Conservation (phyloP, 2,113 vertebrate species). For the Pygoscelis antarcticus region DNA sequence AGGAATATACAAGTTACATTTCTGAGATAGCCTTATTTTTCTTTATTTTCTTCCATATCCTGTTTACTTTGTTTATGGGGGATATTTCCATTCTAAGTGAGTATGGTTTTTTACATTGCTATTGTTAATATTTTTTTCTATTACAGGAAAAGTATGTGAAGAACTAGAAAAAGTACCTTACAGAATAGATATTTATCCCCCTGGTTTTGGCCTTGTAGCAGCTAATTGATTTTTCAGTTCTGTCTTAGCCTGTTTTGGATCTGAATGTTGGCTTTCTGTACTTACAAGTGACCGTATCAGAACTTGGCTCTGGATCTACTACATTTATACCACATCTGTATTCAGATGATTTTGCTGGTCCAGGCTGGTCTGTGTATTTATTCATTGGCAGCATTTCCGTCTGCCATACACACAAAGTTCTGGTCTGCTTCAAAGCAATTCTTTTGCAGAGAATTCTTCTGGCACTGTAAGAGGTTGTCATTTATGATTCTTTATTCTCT, state of each 20-base stretch:
- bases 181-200: not conserved
- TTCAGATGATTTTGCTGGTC: not conserved
- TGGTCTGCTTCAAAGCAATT: not conserved
- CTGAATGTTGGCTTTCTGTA: not conserved
- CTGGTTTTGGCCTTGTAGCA: not conserved
- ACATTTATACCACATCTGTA: not conserved
- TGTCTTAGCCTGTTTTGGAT: not conserved
- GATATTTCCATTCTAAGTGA: not conserved
- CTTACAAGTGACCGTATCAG: not conserved
- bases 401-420: not conserved
- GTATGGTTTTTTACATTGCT: not conserved
- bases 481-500: not conserved
- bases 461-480: not conserved
- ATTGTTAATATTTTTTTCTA: not conserved
- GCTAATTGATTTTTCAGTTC: not conserved
- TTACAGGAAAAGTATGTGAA: not conserved
- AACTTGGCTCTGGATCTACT: not conserved
- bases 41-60: not conserved
- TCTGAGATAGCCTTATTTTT: not conserved
- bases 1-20: not conserved
- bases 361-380: not conserved
- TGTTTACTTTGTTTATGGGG: not conserved
- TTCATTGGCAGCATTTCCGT: not conserved
- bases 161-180: not conserved
- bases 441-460: not conserved